Conservation (phyloP, 2,797 vertebrate species). For the Percopsis omiscomaycus region DNA sequence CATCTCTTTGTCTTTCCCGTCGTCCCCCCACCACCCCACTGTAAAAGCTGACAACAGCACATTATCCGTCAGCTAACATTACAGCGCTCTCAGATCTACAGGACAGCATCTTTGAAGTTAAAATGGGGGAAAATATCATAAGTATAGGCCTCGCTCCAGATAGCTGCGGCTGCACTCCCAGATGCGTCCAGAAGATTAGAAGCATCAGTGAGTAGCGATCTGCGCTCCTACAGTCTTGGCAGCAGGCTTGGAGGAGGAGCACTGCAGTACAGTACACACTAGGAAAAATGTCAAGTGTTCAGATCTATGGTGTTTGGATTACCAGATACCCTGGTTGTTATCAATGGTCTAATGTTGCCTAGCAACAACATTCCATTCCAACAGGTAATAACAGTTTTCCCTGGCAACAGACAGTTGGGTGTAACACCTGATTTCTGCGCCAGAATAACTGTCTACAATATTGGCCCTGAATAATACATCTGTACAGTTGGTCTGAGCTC, state of each 20-base stretch:
- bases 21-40: slow-evolving; percentile 19
- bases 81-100: slow-evolving; percentile 69
- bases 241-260: slow-evolving; percentile 34
- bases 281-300: slow-evolving; percentile 22
- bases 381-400: slow-evolving; percentile 34
- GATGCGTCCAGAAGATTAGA: slow-evolving; percentile 74
- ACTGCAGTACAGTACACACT: slow-evolving; percentile 27
- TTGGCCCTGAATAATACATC: slow-evolving; percentile 51
- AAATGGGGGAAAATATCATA: slow-evolving; percentile 75
- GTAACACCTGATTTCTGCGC: slow-evolving; percentile 23
- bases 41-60: slow-evolving; percentile 66
- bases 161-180: slow-evolving; percentile 68
- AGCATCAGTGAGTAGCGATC: slow-evolving; percentile 65
- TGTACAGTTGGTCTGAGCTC: slow-evolving; percentile 36
- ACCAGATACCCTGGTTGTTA: slow-evolving; percentile 24
- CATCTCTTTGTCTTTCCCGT: slow-evolving; percentile 55
- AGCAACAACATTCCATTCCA: slow-evolving; percentile 45
- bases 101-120: slow-evolving; percentile 73
- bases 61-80: slow-evolving; percentile 73
- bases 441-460: slow-evolving; percentile 20
- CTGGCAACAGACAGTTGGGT: background rate
- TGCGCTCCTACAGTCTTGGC: slow-evolving; percentile 63
- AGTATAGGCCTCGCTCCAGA: slow-evolving; percentile 73
- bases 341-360: slow-evolving; percentile 45
- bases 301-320: slow-evolving; percentile 22